phyloP scores from a whole-genome alignment of 2,888 invertebrate genomes.

The Scaeva pyrastri region DNA sequence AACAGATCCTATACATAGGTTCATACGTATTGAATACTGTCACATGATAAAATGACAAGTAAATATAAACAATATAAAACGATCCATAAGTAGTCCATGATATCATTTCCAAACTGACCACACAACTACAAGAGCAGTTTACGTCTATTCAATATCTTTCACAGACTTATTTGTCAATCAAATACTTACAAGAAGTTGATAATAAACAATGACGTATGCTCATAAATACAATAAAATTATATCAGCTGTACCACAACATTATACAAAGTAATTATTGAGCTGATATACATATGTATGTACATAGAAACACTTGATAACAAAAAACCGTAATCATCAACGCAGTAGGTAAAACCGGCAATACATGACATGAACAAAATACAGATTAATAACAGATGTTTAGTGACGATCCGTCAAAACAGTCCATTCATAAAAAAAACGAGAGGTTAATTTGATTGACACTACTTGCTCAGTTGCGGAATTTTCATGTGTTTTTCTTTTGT shows the following conservation, averaged over 20 bases:
- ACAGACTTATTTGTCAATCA: not conserved
- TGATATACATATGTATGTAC: too few relatives aligned
- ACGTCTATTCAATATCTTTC: too few relatives aligned
- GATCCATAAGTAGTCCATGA: not conserved
- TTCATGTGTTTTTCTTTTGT: slow-evolving; percentile 3
- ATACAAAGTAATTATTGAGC: not conserved
- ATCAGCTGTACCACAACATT: slow-evolving; percentile 3
- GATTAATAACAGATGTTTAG: slow-evolving; percentile 36
- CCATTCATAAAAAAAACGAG: slow-evolving; percentile 62
- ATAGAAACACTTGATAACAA: slow-evolving; percentile 43
- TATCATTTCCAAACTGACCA: not conserved
- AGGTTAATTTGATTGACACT: slow-evolving; percentile 76
- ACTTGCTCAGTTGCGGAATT: slow-evolving; percentile 53
- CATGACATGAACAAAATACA: not conserved
- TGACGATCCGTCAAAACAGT: slow-evolving; percentile 70
- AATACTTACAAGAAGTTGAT: not conserved
- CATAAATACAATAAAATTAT: not conserved
- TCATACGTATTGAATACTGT: too few relatives aligned
- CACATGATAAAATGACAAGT: too few relatives aligned
- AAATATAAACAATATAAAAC: too few relatives aligned
- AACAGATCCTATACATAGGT: too few relatives aligned
- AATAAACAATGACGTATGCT: slow-evolving; percentile 25
- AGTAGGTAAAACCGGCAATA: slow-evolving; percentile 16
- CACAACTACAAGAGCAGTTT: too few relatives aligned
- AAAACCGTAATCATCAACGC: slow-evolving; percentile 12